These are phyloP conservation scores for Bellardia bayeri DNA, from an alignment of 2,888 invertebrate genomes.

Conservation along the genomic window DNA sequence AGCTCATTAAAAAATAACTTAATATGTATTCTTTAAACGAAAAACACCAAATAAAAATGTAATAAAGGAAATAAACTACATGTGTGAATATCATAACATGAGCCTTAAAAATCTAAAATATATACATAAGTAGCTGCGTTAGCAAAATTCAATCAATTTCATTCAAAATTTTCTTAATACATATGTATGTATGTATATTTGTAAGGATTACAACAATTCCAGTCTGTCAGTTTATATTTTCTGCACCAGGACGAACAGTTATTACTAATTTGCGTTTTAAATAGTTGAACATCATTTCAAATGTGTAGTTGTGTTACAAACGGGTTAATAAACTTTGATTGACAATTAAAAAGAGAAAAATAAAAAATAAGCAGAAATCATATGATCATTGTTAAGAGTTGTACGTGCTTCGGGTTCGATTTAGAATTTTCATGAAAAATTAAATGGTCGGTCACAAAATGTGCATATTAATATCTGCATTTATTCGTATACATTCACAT, in stretches of 20 bases:
- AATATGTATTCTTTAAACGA: no score
- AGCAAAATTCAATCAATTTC: neutral
- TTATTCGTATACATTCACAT: neutral
- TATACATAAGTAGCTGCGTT: neutral
- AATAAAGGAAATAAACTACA: neutral
- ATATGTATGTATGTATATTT: neutral
- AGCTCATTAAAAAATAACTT: no score
- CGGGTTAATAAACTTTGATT: conserved; percentile 34
- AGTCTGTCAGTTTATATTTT: no score
- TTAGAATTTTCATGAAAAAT: conserved; percentile 11
- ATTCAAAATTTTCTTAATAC: neutral
- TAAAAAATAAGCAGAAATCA: conserved; percentile 1
- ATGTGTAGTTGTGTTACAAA: neutral
- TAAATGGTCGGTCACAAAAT: conserved; percentile 15
- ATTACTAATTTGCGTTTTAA: neutral
- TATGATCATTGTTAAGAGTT: conserved; percentile 15
- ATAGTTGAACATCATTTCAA: neutral
- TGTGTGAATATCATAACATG: neutral
- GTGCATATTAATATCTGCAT: conserved; percentile 33
- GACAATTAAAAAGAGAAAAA: neutral
- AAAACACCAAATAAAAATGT: neutral
- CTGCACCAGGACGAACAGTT: neutral
- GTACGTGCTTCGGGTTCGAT: conserved; percentile 47
- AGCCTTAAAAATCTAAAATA: neutral
- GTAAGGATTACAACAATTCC: no score